These are phyloP conservation scores for Habroteleia sp. DNA, from an alignment of 2,888 invertebrate genomes.

Conservation along the genomic window DNA sequence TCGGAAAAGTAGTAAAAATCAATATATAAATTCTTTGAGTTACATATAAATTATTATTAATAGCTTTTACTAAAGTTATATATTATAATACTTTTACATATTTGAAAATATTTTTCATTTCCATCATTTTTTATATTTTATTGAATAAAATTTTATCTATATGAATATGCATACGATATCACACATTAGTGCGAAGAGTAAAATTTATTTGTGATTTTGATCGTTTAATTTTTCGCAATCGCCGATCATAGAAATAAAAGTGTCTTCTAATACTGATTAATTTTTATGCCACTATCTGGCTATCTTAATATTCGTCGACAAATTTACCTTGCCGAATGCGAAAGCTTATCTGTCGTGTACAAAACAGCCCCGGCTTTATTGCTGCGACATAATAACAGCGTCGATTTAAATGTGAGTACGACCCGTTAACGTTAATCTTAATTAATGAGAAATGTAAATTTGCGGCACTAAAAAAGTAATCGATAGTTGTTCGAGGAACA, in stretches of 20 bases:
- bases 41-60: too few relatives aligned
- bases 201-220: background rate
- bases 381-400: conserved; percentile 44
- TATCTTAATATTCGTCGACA: conserved; percentile 37
- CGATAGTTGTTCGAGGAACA: conserved; percentile 54
- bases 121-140: too few relatives aligned
- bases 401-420: conserved; percentile 44
- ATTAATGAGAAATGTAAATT: conserved; percentile 62
- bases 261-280: conserved; percentile 24
- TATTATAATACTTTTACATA: too few relatives aligned
- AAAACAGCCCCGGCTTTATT: conserved; percentile 43
- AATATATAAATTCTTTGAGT: too few relatives aligned
- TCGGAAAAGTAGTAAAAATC: too few relatives aligned
- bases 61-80: too few relatives aligned
- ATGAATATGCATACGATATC: too few relatives aligned
- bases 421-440: conserved; percentile 58
- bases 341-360: conserved; percentile 39
- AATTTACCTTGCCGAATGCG: conserved; percentile 26
- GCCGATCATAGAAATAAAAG: conserved; percentile 17
- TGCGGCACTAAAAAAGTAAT: conserved; percentile 43
- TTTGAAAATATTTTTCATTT: too few relatives aligned
- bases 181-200: background rate
- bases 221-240: background rate
- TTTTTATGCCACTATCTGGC: conserved; percentile 12
- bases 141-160: too few relatives aligned